A percentile compares a stretch with the other conserved stretches of the same genome.
These are phyloP conservation scores for Pheosia gnoma DNA, from an alignment of 2,888 invertebrate species.

Conservation along the genomic window DNA sequence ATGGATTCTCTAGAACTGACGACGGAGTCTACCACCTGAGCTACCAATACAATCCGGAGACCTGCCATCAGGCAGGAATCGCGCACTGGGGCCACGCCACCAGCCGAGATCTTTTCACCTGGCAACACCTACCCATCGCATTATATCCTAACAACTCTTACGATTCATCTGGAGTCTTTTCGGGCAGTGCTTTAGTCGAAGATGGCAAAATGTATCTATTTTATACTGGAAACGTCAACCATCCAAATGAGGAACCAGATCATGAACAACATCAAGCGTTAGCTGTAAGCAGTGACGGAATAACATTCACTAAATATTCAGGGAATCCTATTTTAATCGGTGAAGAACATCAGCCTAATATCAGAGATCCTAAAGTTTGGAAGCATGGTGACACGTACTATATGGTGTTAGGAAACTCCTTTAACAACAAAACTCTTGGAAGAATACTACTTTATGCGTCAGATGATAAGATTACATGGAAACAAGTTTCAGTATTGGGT, in stretches of 20 bases:
- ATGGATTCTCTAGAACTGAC: slow-evolving; percentile 71
- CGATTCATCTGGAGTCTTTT: slow-evolving; percentile 71
- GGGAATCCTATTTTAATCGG: slow-evolving; percentile 64
- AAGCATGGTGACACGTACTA: slow-evolving; percentile 62
- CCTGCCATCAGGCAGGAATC: slow-evolving; percentile 56
- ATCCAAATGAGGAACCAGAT: slow-evolving; percentile 50
- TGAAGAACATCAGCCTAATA: slow-evolving; percentile 60
- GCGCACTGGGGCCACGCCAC: slow-evolving; percentile 82
- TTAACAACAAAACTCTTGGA: slow-evolving; percentile 55
- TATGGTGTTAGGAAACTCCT: slow-evolving; percentile 74
- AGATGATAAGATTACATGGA: slow-evolving; percentile 60
- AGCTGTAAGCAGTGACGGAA: slow-evolving; percentile 64
- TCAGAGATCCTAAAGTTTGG: slow-evolving; percentile 81
- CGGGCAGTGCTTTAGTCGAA: slow-evolving; percentile 74
- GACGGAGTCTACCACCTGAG: slow-evolving; percentile 72
- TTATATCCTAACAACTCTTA: slow-evolving; percentile 69
- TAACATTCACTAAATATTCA: slow-evolving; percentile 56
- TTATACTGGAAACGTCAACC: slow-evolving; percentile 71
- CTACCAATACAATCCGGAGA: slow-evolving; percentile 76
- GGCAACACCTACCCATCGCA: slow-evolving; percentile 76
- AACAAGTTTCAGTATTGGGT: slow-evolving; percentile 51
- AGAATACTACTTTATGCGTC: slow-evolving; percentile 66
- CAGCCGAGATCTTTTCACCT: slow-evolving; percentile 72
- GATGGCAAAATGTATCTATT: slow-evolving; percentile 59
- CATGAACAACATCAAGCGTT: slow-evolving; percentile 63